Base-by-base conservation (phyloP, 2,113 vertebrate species). In the Eupsittula cactorum region DNA sequence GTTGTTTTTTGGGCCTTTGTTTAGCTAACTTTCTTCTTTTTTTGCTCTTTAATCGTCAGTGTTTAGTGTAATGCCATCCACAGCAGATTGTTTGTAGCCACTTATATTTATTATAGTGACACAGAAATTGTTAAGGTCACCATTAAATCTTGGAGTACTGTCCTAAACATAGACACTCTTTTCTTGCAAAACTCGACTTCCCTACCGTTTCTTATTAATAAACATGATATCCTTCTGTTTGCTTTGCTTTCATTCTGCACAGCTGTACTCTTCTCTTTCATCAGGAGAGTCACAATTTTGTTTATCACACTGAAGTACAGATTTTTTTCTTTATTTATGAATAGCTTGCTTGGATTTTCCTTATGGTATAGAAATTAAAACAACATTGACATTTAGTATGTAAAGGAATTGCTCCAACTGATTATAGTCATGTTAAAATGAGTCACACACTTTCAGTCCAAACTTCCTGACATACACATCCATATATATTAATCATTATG, bases 311-410 rank as follows among this genome's bases (percentile, higher is more conserved):
- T 76, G 65, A 73, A 92, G 91, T 80, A 84, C 0, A 0, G 15
- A 46, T 33, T 84, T 86, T 85, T 85, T 92, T 55, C 25, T 80
- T 89, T 89, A 57, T 90, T 96, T 96, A 62, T 94, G 88, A 93
- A 82, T 46, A 67, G 9, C 44, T 59, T 4, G 11, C 67, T 87
- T 6, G 46, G 78, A 65, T 82, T 96, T 94, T 95, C 88, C 77
- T 92, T 85, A 91, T 80, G 86, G 77, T 93, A 93, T 57, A 91
- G 62, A 76, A 91, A 94, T 93, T 93, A 33, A 91, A 94, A 50
- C 57, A 94, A 46, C 41, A 25, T 28, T 94, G 91, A 85, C 92
- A 95, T 96, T 95, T 91, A 86, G 44, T 87, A 92, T 77, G 59
- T 65, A 92, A 91, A 91, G 70, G 83, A 95, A 89, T 82, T 84